These are phyloP conservation scores for Elymnias hypermnestra DNA, from an alignment of 1,140 invertebrate genomes.

Conservation along the genomic window DNA sequence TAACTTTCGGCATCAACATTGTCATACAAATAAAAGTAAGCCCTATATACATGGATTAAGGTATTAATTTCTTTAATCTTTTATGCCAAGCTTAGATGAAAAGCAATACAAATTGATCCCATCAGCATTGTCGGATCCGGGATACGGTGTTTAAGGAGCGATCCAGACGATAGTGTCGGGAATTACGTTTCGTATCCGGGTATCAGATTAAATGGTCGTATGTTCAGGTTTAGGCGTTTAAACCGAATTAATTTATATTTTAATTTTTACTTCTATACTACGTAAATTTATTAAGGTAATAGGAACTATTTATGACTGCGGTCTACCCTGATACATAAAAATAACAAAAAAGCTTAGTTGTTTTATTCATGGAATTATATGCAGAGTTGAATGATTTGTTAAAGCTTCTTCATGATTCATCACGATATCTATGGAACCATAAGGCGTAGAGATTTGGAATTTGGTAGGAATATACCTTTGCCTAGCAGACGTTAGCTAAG, in stretches of 20 bases:
- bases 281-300: no score
- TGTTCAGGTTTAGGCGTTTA: conserved; percentile 10
- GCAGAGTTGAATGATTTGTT: no score
- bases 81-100: conserved; percentile 29
- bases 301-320: no score
- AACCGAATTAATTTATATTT: not conserved
- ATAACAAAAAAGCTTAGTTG: no score
- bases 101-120: conserved; percentile 63
- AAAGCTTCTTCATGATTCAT: no score
- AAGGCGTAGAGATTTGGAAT: no score
- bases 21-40: conserved; percentile 29
- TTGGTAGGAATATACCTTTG: no score
- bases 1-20: conserved; percentile 35
- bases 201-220: conserved; percentile 14
- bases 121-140: conserved; percentile 36
- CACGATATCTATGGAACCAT: no score
- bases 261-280: no score
- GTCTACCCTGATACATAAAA: no score
- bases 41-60: conserved; percentile 31
- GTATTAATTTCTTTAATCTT: conserved; percentile 32
- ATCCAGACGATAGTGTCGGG: conserved; percentile 31
- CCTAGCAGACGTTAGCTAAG: no score
- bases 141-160: conserved; percentile 31
- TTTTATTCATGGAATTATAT: no score
- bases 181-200: conserved; percentile 28